A percentile compares a stretch with the other conserved stretches of the same genome.
These are phyloP conservation scores for Pseudomyrmex gracilis DNA, from an alignment of 1,140 invertebrate species.

Conservation along the genomic window DNA sequence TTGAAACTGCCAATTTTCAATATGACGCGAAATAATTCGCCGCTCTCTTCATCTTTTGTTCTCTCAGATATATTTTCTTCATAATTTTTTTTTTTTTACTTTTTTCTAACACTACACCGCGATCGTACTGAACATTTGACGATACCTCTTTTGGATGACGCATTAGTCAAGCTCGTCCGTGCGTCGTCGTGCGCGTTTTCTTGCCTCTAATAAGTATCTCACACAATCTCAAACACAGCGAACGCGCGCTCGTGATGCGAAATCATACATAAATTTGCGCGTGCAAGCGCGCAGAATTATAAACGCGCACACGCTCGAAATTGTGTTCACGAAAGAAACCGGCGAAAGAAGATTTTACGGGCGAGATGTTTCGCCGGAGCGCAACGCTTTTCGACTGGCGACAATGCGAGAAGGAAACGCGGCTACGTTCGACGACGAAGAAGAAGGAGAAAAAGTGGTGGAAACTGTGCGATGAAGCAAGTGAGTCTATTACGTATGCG, in stretches of 20 bases:
- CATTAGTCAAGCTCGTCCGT: constrained; percentile 58
- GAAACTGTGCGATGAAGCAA: constrained; percentile 19
- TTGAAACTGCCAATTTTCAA: neutral
- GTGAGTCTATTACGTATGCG: neutral
- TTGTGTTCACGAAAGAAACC: neutral
- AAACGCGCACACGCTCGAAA: neutral
- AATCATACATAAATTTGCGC: neutral
- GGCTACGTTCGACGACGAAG: neutral
- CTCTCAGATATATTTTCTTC: neutral
- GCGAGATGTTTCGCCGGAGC: constrained; percentile 37
- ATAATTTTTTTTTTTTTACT: no score
- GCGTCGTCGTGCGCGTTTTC: no score
- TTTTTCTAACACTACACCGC: no score
- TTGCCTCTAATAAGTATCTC: neutral
- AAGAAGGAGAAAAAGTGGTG: constrained; percentile 28
- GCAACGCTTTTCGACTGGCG: constrained; percentile 49
- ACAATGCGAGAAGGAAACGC: neutral
- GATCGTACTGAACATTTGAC: neutral
- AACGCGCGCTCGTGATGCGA: neutral
- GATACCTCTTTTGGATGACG: constrained; percentile 75
- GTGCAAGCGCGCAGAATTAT: neutral
- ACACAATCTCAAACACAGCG: neutral
- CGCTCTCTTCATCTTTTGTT: neutral
- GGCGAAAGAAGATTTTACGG: neutral
- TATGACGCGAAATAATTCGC: neutral